A percentile compares a stretch with the other conserved stretches of the same genome.
These are phyloP conservation scores for Caprella mutica DNA, from an alignment of 2,888 invertebrate species.

Conservation along the genomic window DNA sequence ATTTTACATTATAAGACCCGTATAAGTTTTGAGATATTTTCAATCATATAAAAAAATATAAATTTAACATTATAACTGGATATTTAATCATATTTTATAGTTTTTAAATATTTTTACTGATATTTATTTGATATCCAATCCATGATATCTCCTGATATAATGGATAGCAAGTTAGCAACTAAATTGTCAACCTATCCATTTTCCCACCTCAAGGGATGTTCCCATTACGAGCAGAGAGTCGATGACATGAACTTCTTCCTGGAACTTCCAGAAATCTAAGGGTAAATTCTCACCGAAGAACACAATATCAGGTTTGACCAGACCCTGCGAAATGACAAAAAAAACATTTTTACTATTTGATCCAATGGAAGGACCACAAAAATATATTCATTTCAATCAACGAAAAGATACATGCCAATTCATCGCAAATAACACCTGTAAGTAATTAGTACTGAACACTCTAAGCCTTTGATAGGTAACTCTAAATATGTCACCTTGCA, in stretches of 20 bases:
- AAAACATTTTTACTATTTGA: not conserved
- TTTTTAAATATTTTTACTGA: no score
- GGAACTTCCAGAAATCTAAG: constrained; percentile 57
- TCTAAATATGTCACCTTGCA: constrained; percentile 32
- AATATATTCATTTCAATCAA: no score
- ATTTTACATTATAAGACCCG: not conserved
- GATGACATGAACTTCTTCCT: constrained; percentile 66
- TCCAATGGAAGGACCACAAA: no score
- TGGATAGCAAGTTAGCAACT: no score
- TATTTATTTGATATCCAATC: no score
- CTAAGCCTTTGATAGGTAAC: no score
- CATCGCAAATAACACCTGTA: no score
- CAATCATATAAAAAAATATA: not conserved
- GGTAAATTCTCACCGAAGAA: constrained; percentile 92
- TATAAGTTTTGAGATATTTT: not conserved
- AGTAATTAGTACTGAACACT: no score
- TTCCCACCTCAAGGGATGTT: constrained; percentile 74
- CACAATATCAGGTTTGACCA: constrained; percentile 85
- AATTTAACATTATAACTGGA: not conserved
- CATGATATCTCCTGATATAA: no score
- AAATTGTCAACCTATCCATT: no score
- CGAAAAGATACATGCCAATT: no score
- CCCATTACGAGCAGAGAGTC: constrained; percentile 90
- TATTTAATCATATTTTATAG: no score
- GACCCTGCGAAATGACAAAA: constrained; percentile 30